phyloP scores from a whole-genome alignment of 2,888 invertebrate genomes.

The Byasa hedistus region DNA sequence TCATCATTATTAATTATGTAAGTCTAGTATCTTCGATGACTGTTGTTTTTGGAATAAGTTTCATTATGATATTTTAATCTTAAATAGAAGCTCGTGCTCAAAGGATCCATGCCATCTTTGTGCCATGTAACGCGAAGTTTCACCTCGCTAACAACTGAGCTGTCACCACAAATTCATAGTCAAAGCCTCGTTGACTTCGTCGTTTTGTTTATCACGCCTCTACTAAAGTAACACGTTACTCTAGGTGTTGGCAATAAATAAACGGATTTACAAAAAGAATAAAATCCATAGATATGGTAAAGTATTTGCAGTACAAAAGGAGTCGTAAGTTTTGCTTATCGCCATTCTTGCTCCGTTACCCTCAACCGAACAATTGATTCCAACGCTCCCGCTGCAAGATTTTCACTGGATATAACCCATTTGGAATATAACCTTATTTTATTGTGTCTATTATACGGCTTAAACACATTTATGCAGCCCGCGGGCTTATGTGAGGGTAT shows the following conservation, averaged over 20 bases:
- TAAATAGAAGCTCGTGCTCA: too few species aligned
- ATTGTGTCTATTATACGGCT: constrained; percentile 57
- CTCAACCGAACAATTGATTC: constrained; percentile 71
- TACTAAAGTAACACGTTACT: constrained; percentile 9
- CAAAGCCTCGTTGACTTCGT: constrained; percentile 6
- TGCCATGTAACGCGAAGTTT: too few species aligned
- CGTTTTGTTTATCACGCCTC: constrained; percentile 26
- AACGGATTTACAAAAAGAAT: constrained; percentile 39
- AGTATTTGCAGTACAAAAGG: constrained; percentile 67
- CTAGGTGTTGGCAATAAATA: constrained; percentile 27
- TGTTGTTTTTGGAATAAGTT: too few species aligned
- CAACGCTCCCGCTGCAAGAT: constrained; percentile 54
- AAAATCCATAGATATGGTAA: constrained; percentile 54
- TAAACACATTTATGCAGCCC: constrained; percentile 35
- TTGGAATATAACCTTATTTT: constrained; percentile 68
- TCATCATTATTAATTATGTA: too few species aligned
- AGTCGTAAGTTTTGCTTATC: constrained; percentile 72
- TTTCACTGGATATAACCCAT: constrained; percentile 53
- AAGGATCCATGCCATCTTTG: too few species aligned
- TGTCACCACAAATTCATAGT: background rate
- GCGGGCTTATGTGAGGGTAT: constrained; percentile 28
- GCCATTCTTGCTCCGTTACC: constrained; percentile 66
- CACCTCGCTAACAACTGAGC: too few species aligned
- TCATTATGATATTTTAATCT: too few species aligned
- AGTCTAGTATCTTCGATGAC: too few species aligned